phyloP scores from a whole-genome alignment of 2,113 vertebrate species.

The Gymnogyps californianus region DNA sequence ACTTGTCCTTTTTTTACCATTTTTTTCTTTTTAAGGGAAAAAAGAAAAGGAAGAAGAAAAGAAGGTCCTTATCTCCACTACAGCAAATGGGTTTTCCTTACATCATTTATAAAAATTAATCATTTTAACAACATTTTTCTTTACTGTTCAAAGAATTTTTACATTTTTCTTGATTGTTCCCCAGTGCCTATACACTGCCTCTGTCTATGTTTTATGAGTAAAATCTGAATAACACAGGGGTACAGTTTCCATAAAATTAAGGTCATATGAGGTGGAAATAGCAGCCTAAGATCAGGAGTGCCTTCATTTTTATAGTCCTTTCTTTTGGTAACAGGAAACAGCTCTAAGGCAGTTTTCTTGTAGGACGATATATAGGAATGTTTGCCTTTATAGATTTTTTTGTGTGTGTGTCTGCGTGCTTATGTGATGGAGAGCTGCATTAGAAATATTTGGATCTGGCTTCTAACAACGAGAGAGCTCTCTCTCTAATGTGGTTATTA shows the following conservation, averaged over 20 bases:
- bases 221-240: constrained; percentile 27
- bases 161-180: constrained; percentile 50
- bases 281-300: constrained; percentile 50
- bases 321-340: constrained; percentile 30
- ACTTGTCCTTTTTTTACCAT: not conserved
- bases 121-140: constrained; percentile 29
- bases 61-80: not conserved
- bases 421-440: not conserved
- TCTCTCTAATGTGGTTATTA: not conserved
- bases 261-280: constrained; percentile 38
- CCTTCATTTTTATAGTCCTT: constrained; percentile 45
- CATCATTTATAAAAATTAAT: constrained; percentile 12
- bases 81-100: constrained; percentile 42
- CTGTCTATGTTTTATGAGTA: constrained; percentile 31
- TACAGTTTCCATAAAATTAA: constrained; percentile 16
- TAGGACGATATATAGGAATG: not conserved
- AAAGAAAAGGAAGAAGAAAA: not conserved
- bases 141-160: not conserved
- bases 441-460: not conserved
- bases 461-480: not conserved
- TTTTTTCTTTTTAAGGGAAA: not conserved
- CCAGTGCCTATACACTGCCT: not conserved
- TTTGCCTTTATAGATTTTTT: not conserved
- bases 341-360: not conserved
- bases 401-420: not conserved